Conservation (phyloP, 2,113 vertebrate genomes). For the Glaucidium brasilianum region DNA sequence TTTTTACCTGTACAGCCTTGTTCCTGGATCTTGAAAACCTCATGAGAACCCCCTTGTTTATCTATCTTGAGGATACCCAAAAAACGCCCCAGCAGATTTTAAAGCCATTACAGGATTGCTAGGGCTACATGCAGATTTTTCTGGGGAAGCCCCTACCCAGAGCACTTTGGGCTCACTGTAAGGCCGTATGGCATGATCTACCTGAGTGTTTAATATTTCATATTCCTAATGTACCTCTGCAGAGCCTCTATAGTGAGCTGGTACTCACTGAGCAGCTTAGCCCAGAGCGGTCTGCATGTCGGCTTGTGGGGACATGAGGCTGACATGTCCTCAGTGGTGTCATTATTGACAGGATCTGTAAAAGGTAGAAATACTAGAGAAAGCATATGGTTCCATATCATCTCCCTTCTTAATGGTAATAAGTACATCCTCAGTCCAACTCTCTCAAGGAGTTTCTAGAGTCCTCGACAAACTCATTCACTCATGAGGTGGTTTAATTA, state of each 20-base stretch:
- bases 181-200: background rate
- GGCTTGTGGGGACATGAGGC: fast-evolving
- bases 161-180: fast-evolving
- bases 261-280: background rate
- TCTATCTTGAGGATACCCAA: background rate
- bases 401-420: background rate
- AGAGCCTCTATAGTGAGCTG: background rate
- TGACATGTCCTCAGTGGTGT: fast-evolving
- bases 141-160: background rate
- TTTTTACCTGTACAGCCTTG: background rate
- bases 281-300: fast-evolving
- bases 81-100: background rate
- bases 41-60: background rate
- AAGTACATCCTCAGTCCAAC: background rate
- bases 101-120: background rate
- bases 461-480: background rate
- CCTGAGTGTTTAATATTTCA: background rate
- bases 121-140: background rate
- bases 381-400: fast-evolving
- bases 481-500: no score
- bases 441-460: background rate
- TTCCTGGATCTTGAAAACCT: background rate
- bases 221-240: background rate
- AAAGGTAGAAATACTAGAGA: background rate
- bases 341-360: background rate